Evolutionary conservation across 2,888 invertebrate species (phyloP), one percentile per base, ranked within the genome.

Genomic region (Synergus japonicus): DNA sequence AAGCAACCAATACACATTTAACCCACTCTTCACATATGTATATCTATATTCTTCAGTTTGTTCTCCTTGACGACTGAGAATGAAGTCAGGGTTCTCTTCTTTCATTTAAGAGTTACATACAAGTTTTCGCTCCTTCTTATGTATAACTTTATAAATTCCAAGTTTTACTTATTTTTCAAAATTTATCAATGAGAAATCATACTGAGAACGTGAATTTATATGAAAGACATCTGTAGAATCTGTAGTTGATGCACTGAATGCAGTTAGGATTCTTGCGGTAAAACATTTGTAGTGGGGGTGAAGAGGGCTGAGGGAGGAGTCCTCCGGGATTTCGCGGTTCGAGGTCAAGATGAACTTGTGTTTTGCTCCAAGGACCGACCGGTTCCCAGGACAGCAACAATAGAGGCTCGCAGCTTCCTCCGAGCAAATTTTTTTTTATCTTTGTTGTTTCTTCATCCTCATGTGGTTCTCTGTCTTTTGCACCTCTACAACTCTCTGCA

Each of bases 311-410:
- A 46, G 73, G 79, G 81, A 83, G 79, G 81, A 77, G 81, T 79
- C 77, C 79, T 81, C 76, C 76, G 64, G 77, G 80, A 81, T 80
- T 83, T 83, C 79, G 80, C 83, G 69, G 76, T 79, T 77, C 77
- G 79, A 81, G 58, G 77, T 76, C 76, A 83, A 83, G 79, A 81
- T 79, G 76, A 63, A 78, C 78, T 76, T 77, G 67, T 79, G 67
- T 80, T 82, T 82, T 77, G 78, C 77, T 54, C 76, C 58, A 64
- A 81, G 79, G 80, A 81, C 60, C 81, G 83, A 83, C 83, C 81
- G 83, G 83, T 83, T 83, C 83, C 78, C 83, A 83, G 78, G 81
- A 77, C 78, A 76, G 81, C 82, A 82, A 82, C 82, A 81, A 82
- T 81, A 79, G 79, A 82, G 79, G 69, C 81, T 82, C 79, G 78